phyloP scores from a whole-genome alignment of 2,797 vertebrate genomes.

The Phataginus tricuspis region DNA sequence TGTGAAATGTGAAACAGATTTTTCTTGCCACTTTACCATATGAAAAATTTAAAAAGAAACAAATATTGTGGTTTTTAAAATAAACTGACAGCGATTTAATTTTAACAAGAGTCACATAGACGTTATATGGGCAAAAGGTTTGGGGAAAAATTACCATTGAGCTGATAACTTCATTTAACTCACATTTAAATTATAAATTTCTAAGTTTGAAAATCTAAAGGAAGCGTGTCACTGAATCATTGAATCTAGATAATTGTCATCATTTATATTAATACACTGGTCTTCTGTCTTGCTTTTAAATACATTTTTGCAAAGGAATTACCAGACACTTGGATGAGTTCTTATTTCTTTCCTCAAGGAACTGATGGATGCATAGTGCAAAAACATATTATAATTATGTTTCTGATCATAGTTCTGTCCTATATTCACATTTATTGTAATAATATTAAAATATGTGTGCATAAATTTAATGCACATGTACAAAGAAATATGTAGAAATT shows the following conservation, averaged over 20 bases:
- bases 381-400: neutral
- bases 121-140: neutral
- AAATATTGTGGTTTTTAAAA: neutral
- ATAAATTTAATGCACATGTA: neutral
- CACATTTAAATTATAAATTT: neutral
- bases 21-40: neutral
- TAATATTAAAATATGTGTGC: neutral
- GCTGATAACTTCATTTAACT: neutral
- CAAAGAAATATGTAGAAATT: neutral
- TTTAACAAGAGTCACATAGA: neutral
- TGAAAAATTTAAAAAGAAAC: neutral
- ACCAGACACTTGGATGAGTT: neutral
- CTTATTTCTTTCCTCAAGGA: neutral
- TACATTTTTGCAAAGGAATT: neutral
- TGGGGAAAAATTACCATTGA: neutral
- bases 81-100: neutral
- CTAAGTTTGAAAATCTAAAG: neutral
- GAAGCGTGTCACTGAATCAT: neutral
- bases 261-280: neutral
- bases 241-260: neutral
- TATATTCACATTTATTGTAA: neutral
- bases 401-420: neutral
- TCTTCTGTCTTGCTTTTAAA: neutral
- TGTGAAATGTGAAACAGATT: neutral
- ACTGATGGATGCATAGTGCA: neutral